These are phyloP conservation scores for Agrochola lota DNA, from an alignment of 2,888 invertebrate species.

Conservation along the genomic window DNA sequence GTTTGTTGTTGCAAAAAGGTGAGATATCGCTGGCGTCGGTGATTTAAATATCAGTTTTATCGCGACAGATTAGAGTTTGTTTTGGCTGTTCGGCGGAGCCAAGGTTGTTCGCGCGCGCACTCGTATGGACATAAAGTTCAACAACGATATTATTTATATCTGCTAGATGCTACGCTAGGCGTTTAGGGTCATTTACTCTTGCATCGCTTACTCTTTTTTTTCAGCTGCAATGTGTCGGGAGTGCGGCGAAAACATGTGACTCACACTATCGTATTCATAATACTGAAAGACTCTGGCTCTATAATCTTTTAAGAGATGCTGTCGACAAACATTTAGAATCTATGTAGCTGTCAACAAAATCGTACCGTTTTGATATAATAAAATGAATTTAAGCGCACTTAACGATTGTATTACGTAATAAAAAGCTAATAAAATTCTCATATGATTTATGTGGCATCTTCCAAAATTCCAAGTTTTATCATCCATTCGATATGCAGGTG, in stretches of 20 bases:
- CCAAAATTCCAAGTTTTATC: constrained; percentile 71
- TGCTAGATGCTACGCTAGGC: constrained; percentile 80
- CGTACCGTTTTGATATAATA: constrained; percentile 64
- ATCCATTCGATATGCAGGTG: constrained; percentile 82
- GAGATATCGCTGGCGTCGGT: constrained; percentile 56
- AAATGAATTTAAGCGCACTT: constrained; percentile 67
- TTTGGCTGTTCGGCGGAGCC: constrained; percentile 58
- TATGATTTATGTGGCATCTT: constrained; percentile 74
- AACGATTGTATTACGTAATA: constrained; percentile 70
- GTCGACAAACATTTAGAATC: constrained; percentile 50
- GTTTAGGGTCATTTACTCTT: constrained; percentile 86
- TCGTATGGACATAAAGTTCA: constrained; percentile 75
- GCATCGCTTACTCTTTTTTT: constrained; percentile 75
- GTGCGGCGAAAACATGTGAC: constrained; percentile 67
- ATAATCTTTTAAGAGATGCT: constrained; percentile 45
- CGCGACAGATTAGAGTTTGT: constrained; percentile 67
- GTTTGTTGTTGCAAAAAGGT: constrained; percentile 75
- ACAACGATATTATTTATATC: constrained; percentile 86
- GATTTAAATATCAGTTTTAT: constrained; percentile 73
- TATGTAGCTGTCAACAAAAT: constrained; percentile 65
- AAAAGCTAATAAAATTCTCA: constrained; percentile 71
- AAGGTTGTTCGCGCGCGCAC: constrained; percentile 64
- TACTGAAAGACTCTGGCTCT: constrained; percentile 37
- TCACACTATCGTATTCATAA: constrained; percentile 57
- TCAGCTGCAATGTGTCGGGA: constrained; percentile 72